phyloP scores from a whole-genome alignment of 2,888 invertebrate species.

The Hermaeophaga mercurialis region DNA sequence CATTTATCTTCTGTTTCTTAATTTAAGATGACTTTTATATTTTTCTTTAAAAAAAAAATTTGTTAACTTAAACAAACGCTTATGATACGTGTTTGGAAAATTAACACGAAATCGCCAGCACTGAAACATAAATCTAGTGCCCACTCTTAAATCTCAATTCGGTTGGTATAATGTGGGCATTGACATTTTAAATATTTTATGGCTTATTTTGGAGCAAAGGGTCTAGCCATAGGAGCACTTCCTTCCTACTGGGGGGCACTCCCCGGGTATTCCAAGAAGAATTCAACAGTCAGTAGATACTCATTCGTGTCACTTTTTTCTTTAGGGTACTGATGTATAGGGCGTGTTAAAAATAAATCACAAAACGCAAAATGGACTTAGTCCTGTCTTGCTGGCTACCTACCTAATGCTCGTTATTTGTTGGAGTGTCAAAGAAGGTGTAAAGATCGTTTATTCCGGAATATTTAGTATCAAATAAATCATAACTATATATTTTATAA shows the following conservation, averaged over 20 bases:
- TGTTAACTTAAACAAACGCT: no score
- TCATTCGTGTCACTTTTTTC: constrained; percentile 33
- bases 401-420: constrained; percentile 11
- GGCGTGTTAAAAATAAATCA: constrained; percentile 16
- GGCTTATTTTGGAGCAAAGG: constrained; percentile 47
- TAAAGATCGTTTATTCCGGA: background rate
- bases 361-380: constrained; percentile 5
- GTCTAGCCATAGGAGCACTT: constrained; percentile 44
- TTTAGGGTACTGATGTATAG: constrained; percentile 17
- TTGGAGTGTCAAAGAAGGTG: background rate
- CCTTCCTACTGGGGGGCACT: constrained; percentile 45
- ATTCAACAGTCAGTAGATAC: constrained; percentile 33
- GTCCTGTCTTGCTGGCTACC: background rate
- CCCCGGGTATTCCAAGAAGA: constrained; percentile 40
- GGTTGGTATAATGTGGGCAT: constrained; percentile 49
- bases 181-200: constrained; percentile 53
- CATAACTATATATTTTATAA: no score
- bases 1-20: no score
- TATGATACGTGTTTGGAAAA: no score
- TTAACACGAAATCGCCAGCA: no score
- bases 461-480: no score
- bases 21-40: no score
- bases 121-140: constrained; percentile 45
- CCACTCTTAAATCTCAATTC: constrained; percentile 49
- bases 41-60: no score